Percentiles rank a stretch among this genome's conserved stretches.
Conservation (phyloP, 2,888 invertebrate genomes). For the Epinotia brunnichana region DNA sequence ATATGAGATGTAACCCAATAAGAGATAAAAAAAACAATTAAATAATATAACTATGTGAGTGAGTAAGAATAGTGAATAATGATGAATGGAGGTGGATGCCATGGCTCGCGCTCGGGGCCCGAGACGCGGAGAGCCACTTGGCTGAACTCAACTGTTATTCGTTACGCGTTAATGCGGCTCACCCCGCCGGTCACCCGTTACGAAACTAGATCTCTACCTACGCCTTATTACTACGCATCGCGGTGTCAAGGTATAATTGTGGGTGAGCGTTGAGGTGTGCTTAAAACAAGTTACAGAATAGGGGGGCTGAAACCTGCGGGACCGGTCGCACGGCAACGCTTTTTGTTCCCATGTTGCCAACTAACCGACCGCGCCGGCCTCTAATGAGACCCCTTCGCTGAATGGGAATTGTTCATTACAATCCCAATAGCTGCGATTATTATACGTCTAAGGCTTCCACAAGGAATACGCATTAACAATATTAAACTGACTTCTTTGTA, state of each 20-base stretch:
- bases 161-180: too few species aligned
- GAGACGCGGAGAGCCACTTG: conserved; percentile 48
- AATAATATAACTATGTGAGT: conserved; percentile 33
- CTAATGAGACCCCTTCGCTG: conserved; percentile 54
- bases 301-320: conserved; percentile 71
- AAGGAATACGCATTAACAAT: conserved; percentile 23
- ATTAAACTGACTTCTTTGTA: conserved; percentile 17
- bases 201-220: too few species aligned
- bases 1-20: neutral
- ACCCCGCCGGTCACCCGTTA: too few species aligned
- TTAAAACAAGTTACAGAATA: too few species aligned
- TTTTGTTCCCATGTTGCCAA: conserved; percentile 61
- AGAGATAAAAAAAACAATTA: conserved; percentile 39
- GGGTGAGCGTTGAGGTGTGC: too few species aligned
- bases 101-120: conserved; percentile 48
- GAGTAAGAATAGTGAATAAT: conserved; percentile 28
- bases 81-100: conserved; percentile 61
- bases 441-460: conserved; percentile 33
- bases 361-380: conserved; percentile 47
- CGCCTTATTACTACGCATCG: too few species aligned
- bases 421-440: conserved; percentile 46
- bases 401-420: conserved; percentile 55
- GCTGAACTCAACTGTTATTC: too few species aligned
- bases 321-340: conserved; percentile 67
- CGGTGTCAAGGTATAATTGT: too few species aligned